phyloP scores from a whole-genome alignment of 1,140 invertebrate species.

The Dendrolimus punctatus region DNA sequence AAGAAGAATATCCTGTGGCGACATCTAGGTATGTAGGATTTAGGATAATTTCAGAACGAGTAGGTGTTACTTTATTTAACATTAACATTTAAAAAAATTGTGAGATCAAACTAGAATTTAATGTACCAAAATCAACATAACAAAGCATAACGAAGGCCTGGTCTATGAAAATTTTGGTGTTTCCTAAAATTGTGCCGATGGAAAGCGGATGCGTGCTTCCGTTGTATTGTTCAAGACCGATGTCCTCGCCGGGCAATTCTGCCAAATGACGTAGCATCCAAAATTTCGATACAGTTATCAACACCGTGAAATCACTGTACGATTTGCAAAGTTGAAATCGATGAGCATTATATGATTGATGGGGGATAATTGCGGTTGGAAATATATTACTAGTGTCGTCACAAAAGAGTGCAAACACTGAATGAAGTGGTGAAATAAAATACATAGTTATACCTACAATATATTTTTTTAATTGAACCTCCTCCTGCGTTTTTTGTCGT shows the following conservation, averaged over 20 bases:
- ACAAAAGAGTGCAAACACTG: too few species aligned
- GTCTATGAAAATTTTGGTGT: slow-evolving; percentile 61
- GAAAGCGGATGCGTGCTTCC: slow-evolving; percentile 54
- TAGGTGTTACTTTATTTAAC: too few species aligned
- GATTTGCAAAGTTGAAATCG: slow-evolving; percentile 16
- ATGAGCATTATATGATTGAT: slow-evolving; percentile 6
- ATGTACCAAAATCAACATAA: slow-evolving; percentile 45
- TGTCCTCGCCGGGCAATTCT: slow-evolving; percentile 52
- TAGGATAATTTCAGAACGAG: too few species aligned
- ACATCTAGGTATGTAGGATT: too few species aligned
- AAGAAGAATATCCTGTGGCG: too few species aligned
- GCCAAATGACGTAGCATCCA: slow-evolving; percentile 41
- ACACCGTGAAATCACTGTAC: slow-evolving; percentile 39
- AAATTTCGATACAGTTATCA: slow-evolving; percentile 57
- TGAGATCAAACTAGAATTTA: slow-evolving; percentile 1
- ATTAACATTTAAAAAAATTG: too few species aligned
- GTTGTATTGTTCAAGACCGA: slow-evolving; percentile 52
- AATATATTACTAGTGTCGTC: too few species aligned
- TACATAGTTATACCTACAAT: too few species aligned
- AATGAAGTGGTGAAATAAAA: too few species aligned
- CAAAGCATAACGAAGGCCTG: slow-evolving; percentile 41
- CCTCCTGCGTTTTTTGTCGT: too few species aligned
- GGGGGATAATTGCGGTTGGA: too few species aligned
- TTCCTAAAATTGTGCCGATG: slow-evolving; percentile 61
- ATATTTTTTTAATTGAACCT: too few species aligned